These are phyloP conservation scores for Brachyptera putata DNA, from an alignment of 2,888 invertebrate genomes.

Conservation along the genomic window DNA sequence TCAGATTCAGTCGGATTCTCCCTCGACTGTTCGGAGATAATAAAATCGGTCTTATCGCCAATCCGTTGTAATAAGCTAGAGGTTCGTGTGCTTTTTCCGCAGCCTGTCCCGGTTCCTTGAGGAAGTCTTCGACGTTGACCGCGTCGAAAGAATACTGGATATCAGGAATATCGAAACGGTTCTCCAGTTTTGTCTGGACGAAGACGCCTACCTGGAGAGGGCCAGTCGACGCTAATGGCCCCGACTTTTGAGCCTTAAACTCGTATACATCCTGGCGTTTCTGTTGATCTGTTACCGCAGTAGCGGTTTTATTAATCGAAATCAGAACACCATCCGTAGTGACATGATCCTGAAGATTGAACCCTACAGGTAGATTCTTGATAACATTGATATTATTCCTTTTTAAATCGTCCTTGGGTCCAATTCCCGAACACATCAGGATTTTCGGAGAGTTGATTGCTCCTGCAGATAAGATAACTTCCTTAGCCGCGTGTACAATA, in stretches of 20 bases:
- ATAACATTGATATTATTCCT: slow-evolving; percentile 50
- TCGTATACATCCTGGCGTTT: slow-evolving; percentile 35
- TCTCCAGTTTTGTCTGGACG: slow-evolving; percentile 52
- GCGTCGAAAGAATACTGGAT: slow-evolving; percentile 64
- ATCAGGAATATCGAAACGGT: slow-evolving; percentile 52
- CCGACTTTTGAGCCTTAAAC: slow-evolving; percentile 34
- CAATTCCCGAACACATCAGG: slow-evolving; percentile 63
- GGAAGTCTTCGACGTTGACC: slow-evolving; percentile 53
- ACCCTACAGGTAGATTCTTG: slow-evolving; percentile 56
- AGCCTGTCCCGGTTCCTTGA: slow-evolving; percentile 53
- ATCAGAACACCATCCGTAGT: slow-evolving; percentile 58
- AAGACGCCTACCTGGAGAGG: slow-evolving; percentile 48
- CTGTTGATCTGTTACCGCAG: slow-evolving; percentile 33
- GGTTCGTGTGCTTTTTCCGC: slow-evolving; percentile 51
- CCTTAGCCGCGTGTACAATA: slow-evolving; percentile 53
- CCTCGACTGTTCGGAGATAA: slow-evolving; percentile 37
- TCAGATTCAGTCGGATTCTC: slow-evolving; percentile 39
- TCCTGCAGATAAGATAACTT: slow-evolving; percentile 57
- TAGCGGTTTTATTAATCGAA: slow-evolving; percentile 44
- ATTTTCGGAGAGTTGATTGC: slow-evolving; percentile 60
- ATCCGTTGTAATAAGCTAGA: slow-evolving; percentile 58
- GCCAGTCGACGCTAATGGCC: slow-evolving; percentile 35
- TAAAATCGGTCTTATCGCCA: slow-evolving; percentile 42
- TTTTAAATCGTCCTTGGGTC: slow-evolving; percentile 53
- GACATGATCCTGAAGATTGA: slow-evolving; percentile 61